A percentile compares a stretch with the other conserved stretches of the same genome.
phyloP scores from a whole-genome alignment of 1,140 invertebrate genomes.

The Drosophila willistoni region DNA sequence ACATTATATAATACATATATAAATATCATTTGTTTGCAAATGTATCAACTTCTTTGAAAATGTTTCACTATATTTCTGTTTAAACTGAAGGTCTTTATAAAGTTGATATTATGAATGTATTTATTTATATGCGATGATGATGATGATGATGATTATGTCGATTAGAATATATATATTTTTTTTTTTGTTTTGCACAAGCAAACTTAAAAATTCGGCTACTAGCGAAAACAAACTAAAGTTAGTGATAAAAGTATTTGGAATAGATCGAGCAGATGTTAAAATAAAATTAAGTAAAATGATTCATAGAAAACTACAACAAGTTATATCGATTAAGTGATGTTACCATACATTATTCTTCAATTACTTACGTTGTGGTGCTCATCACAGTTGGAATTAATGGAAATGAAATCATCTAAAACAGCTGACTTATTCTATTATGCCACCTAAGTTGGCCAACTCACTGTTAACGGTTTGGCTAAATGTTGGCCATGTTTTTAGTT shows the following conservation, averaged over 20 bases:
- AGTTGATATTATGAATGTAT: neutral
- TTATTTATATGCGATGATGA: neutral
- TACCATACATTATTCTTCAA: no score
- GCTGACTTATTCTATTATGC: no score
- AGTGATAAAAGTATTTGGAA: constrained; percentile 6
- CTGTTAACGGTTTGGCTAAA: constrained; percentile 6
- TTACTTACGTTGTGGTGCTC: no score
- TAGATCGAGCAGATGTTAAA: no score
- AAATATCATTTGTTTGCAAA: no score
- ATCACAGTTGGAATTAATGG: no score
- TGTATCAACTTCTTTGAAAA: constrained; percentile 3
- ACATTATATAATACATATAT: neutral
- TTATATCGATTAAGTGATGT: no score
- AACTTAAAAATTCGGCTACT: neutral
- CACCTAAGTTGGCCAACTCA: neutral
- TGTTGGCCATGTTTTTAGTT: neutral
- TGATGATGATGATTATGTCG: neutral
- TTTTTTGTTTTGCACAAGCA: neutral
- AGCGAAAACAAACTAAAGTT: constrained; percentile 31
- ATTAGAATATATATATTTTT: neutral
- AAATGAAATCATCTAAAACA: no score
- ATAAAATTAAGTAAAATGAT: no score
- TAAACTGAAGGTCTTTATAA: neutral
- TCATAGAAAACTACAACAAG: no score
- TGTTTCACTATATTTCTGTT: neutral